Base-by-base conservation (phyloP, 2,888 invertebrate species). In the Hofmannophila pseudospretella region DNA sequence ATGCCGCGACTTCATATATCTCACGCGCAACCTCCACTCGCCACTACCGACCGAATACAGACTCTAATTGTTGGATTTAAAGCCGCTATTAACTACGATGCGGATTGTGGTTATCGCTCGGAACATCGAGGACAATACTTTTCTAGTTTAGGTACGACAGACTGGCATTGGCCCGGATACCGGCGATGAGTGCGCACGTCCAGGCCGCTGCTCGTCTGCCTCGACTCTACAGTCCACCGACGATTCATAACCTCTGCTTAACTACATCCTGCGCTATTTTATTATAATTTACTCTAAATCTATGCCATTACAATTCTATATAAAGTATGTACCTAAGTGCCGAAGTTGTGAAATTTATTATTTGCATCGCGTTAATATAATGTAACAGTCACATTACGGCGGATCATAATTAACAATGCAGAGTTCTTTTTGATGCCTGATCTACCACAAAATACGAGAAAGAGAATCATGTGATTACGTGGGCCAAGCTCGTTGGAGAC, bases 101-200 rank as follows among this genome's bases (percentile, higher is more conserved):
- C 42, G 39, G 44, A 43, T 56, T 67, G 76, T 63, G 72, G 80
- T 84, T 82, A 86, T 85, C 85, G 79, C 72, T 78, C 67, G 65
- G 72, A 81, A 77, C 80, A 80, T 84, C 85, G 85, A 85, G 84
- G 85, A 85, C 85, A 85, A 84, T 84, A 81, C 75, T 84, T 84
- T 82, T 84, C 84, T 84, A 85, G 85, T 82, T 84, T 85, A 85
- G 81, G 80, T 79, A 79, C 77, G 69, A 67, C 74, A 75, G 69
- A 67, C 74, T 82, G 85, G 81, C 85, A 85, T 85, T 86, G 85
- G 85, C 82, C 82, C 81, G 85, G 76, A 82, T 84, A 82, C 68
- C 67, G 75, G 51, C 77, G 75, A 78, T 70, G 79, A 75, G 74
- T 68, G 74, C 70, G 67, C 78, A 80, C 82, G 85, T 81, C 76